Evolutionary conservation across 2,797 vertebrate genomes (phyloP), one percentile per base, ranked within the genome.

Genomic region (Eupleurogrammus muticus): DNA sequence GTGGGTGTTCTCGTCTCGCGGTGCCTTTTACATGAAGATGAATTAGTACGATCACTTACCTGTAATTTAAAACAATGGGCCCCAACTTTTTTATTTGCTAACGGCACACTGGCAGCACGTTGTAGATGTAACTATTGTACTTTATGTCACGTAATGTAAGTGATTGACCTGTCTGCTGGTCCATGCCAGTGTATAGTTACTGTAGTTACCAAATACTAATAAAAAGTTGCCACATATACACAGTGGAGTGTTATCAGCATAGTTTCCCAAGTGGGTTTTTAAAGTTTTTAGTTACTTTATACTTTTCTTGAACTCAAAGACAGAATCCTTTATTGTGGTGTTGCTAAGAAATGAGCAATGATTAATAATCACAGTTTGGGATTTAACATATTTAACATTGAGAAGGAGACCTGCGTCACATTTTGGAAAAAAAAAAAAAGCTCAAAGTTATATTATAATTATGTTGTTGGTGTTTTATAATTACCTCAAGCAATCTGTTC

Each of bases 351-450:
- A 50, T 4, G 24, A n/a, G 16, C 19, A 2, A 48, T n/a, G 54
- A 34, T 1, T 44, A 1, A 16, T 28, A 34, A 19, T n/a, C n/a
- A n/a, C n/a, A 8, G 28, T 12, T 4, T 54, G 11, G 4, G 16
- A 61, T 49, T 44, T 44, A 62, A 34, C 16, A 51, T 14, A 12
- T 17, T 52, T 32, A 24, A 72, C 57, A 49, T 55, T 49, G 10
- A 55, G 5, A 16, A 14, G 8, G 3, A 42, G 1, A 59, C 6
- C 17, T 13, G 38, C 1, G 40, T 55, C 8, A 56, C 1, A 19
- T 36, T 48, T 34, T 7, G n/a, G n/a, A n/a, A n/a, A n/a, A n/a
- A n/a, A n/a, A n/a, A n/a, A n/a, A 59, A 53, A 50, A 46, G 8
- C 40, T 40, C n/a, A 32, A 54, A 64, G 23, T 28, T 56, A 17